Evolutionary conservation across 30 jellyfish, hydroid and myxozoan genomes (phyloP).

Genomic region (Aurelia aurita): DNA sequence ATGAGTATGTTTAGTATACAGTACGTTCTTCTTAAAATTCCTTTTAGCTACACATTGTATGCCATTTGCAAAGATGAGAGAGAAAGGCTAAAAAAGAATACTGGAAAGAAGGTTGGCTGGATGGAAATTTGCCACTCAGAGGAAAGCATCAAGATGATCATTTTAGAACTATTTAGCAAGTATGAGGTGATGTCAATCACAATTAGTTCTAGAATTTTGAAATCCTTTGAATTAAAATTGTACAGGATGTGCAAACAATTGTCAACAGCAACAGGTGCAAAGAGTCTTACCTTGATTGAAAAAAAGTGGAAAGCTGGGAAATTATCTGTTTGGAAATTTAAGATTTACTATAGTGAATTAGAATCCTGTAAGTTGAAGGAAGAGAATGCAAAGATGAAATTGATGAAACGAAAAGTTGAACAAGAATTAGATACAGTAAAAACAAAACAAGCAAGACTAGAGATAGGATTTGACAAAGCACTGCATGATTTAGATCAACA

Average conservation of each 20-base stretch:
- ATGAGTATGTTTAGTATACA: no score
- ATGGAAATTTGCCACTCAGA: no score
- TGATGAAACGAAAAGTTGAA: background rate
- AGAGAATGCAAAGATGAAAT: background rate
- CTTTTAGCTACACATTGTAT: no score
- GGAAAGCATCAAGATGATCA: no score
- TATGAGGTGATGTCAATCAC: no score
- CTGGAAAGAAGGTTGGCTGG: no score
- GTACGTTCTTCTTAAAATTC: no score
- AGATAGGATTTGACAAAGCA: background rate
- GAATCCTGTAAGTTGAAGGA: background rate
- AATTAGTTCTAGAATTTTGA: background rate
- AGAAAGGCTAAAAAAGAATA: no score
- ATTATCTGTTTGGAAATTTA: background rate
- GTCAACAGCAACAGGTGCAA: background rate
- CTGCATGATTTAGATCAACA: no score
- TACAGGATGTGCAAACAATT: background rate
- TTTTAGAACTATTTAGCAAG: no score
- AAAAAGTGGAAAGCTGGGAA: constrained; percentile 4
- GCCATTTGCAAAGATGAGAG: no score
- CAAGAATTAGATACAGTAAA: background rate
- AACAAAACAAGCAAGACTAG: background rate
- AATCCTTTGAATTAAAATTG: background rate
- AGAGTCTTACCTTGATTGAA: background rate
- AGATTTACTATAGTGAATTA: background rate